Base-by-base conservation (phyloP, 1,140 invertebrate genomes). In the Aplysia californica region DNA sequence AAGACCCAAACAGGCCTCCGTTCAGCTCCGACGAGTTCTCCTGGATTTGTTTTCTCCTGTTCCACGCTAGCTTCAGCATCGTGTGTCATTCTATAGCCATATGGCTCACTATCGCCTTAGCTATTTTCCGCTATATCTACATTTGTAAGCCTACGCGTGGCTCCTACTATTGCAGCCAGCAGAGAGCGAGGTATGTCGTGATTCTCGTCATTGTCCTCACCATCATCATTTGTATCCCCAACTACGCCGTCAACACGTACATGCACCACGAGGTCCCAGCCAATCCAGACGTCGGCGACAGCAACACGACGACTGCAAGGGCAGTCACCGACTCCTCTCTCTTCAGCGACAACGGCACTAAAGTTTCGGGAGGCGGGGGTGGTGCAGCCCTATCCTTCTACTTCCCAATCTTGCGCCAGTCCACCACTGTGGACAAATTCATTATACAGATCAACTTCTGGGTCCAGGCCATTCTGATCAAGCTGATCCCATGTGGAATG, bases 1-100 rank as follows among this genome's bases (percentile, higher is more conserved):
- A 33, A 20, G 80, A 84, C 15, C 68, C 79, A 0, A 66, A 64
- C 20, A 56, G 83, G 1, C 75, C 55, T 1, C 58, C 81, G 5
- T 82, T 84, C 36, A 33, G 70, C n/a, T 85, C 85, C 3, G 78
- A 75, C 26, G 81, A 77, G 26, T 81, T 81, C 31, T 76, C 76
- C 50, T 87, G 87, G 84, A 86, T 87, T 35, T 82, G 82, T 38
- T 85, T 86, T 58, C 77, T 87, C 10, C 39, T 87, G 20, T 89
- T 89, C 71, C 85, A 88, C 76, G 87, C 87, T n/a, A 88, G 96
- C 80, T 97, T 97, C 86, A 90, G 92, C 6, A 89, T 92, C 92
- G 94, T 96, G 0, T 92, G 95, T 86, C 97, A 99, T 88, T 97
- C 96, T 0, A 95, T 98, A 58, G 96, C 96, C 0, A 98, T 97